Evolutionary conservation across 2,888 invertebrate genomes (phyloP).

Genomic region (Stratiomys singularior): DNA sequence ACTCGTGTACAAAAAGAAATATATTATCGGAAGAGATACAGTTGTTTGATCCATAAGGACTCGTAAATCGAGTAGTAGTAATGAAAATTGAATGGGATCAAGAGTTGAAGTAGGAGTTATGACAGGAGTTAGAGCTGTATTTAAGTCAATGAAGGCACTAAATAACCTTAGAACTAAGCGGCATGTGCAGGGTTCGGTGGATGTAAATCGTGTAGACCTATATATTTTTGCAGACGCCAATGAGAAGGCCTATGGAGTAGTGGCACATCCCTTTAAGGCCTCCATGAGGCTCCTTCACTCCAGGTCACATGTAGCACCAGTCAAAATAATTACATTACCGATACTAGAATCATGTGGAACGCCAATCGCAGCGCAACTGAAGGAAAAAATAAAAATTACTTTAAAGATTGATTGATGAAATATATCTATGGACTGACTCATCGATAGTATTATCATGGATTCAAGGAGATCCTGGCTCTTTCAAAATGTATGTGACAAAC

Average conservation of each 20-base stretch:
- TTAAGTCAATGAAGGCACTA: too few species aligned
- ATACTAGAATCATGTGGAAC: constrained; percentile 57
- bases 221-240: constrained; percentile 51
- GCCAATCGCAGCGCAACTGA: constrained; percentile 53
- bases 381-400: constrained; percentile 43
- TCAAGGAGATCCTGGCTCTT: not conserved
- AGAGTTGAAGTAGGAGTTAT: constrained; percentile 20
- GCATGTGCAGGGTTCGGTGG: too few species aligned
- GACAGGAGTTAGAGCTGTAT: too few species aligned
- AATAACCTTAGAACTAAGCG: too few species aligned
- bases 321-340: constrained; percentile 53
- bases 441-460: constrained; percentile 53
- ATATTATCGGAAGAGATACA: not conserved
- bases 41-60: constrained; percentile 49
- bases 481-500: constrained; percentile 2
- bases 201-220: constrained; percentile 17
- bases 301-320: constrained; percentile 48
- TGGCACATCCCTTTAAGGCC: too few species aligned
- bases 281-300: constrained; percentile 34
- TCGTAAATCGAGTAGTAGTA: constrained; percentile 50
- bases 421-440: constrained; percentile 55
- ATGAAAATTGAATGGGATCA: constrained; percentile 49
- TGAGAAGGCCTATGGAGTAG: constrained; percentile 37
- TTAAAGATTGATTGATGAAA: constrained; percentile 40
- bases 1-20: constrained; percentile 28